Conservation (phyloP, 2,797 vertebrate genomes). For the Erethizon dorsatum region DNA sequence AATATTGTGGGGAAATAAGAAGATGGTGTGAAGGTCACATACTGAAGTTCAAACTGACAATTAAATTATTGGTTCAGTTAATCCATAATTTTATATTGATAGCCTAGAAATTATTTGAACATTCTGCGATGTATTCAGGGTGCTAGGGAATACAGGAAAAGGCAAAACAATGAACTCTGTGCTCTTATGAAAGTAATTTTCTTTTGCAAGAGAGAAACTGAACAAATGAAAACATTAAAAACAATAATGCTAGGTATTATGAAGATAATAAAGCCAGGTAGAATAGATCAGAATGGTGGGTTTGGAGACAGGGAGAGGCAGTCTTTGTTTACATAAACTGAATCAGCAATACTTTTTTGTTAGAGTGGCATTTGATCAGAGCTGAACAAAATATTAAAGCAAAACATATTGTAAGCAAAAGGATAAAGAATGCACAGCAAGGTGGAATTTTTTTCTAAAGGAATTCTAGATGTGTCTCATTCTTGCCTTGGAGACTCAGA, state of each 20-base stretch:
- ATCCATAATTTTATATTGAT: not conserved
- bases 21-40: not conserved
- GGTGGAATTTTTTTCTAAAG: not conserved
- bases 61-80: conserved; percentile 9
- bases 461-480: not conserved
- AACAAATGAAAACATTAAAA: not conserved
- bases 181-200: not conserved
- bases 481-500: not conserved
- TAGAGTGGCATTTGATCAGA: not conserved
- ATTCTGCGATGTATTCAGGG: too few species aligned
- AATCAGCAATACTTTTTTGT: not conserved
- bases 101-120: not conserved
- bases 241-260: not conserved
- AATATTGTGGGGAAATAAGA: not conserved
- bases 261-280: not conserved
- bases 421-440: not conserved
- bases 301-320: not conserved
- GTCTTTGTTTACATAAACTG: not conserved
- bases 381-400: not conserved
- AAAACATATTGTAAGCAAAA: not conserved
- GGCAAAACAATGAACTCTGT: not conserved
- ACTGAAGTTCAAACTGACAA: not conserved
- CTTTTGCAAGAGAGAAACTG: conserved; percentile 8
- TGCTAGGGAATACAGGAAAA: not conserved
- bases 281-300: not conserved